phyloP scores from a whole-genome alignment of 2,113 vertebrate genomes.

The Boulengeromyrus knoepffleri region DNA sequence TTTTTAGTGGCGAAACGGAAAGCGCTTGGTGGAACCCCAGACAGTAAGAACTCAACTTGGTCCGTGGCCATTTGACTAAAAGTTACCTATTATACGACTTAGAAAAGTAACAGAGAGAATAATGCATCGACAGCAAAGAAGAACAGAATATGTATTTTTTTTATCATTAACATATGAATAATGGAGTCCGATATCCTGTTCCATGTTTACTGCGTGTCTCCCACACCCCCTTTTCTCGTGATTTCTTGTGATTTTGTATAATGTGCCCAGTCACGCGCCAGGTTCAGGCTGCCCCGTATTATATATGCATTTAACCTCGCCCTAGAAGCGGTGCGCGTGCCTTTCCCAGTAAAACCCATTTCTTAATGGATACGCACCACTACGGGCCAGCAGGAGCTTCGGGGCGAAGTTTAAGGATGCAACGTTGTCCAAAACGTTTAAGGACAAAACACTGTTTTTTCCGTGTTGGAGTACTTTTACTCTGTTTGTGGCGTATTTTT shows the following conservation, averaged over 20 bases:
- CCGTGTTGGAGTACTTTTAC: background rate
- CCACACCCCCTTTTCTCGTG: background rate
- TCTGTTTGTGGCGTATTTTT: background rate
- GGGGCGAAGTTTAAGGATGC: background rate
- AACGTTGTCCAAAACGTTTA: background rate
- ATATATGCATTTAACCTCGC: background rate
- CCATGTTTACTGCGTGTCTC: background rate
- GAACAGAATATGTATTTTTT: background rate
- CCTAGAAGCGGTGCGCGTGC: background rate
- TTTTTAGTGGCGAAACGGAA: background rate
- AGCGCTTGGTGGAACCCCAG: background rate
- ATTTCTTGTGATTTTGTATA: background rate
- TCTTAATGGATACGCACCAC: background rate
- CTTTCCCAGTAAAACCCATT: background rate
- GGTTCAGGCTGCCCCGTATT: background rate
- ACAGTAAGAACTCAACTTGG: background rate
- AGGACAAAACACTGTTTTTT: background rate
- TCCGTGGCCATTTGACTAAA: background rate
- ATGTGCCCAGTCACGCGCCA: background rate
- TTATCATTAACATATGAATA: background rate
- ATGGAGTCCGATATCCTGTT: background rate
- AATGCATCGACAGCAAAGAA: background rate
- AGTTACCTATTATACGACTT: background rate
- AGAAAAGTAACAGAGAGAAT: background rate
- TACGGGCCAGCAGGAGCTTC: background rate